Conservation (phyloP, 2,797 vertebrate genomes). For the Xiphophorus birchmanni region DNA sequence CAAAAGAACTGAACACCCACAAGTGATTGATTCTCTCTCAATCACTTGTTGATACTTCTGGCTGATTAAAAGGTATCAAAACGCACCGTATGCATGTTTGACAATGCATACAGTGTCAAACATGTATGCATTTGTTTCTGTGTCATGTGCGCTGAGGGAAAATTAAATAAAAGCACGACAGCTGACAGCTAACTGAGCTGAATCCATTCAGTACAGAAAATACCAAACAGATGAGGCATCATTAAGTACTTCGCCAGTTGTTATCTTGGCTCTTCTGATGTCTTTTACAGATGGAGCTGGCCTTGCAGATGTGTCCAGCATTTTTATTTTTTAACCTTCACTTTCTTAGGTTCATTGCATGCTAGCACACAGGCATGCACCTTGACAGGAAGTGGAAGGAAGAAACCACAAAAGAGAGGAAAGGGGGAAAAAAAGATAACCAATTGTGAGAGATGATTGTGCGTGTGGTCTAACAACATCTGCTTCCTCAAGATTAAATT, state of each 20-base stretch:
- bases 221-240: not conserved
- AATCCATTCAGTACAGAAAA: conserved; percentile 17
- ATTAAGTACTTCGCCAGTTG: conserved; percentile 4
- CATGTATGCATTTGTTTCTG: conserved; percentile 6
- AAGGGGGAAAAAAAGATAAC: conserved; percentile 9
- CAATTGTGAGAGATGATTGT: conserved; percentile 59
- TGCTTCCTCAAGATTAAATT: conserved; percentile 73
- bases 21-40: not conserved
- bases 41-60: not conserved
- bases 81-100: too few relatives aligned
- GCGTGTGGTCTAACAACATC: conserved; percentile 47
- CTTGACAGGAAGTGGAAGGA: conserved; percentile 52
- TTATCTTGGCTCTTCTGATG: conserved; percentile 1
- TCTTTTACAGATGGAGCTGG: conserved; percentile 5
- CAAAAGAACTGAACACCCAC: not conserved
- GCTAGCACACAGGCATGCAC: not conserved
- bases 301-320: not conserved
- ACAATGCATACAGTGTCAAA: not conserved
- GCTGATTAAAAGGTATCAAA: too few relatives aligned
- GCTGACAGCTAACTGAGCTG: conserved; percentile 4
- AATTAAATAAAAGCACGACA: conserved; percentile 19
- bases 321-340: not conserved
- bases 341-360: not conserved
- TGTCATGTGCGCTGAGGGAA: conserved; percentile 24
- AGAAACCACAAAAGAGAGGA: conserved; percentile 26